Evolutionary conservation across 2,797 vertebrate species (phyloP).

Genomic region (Triplophysa bombifrons): DNA sequence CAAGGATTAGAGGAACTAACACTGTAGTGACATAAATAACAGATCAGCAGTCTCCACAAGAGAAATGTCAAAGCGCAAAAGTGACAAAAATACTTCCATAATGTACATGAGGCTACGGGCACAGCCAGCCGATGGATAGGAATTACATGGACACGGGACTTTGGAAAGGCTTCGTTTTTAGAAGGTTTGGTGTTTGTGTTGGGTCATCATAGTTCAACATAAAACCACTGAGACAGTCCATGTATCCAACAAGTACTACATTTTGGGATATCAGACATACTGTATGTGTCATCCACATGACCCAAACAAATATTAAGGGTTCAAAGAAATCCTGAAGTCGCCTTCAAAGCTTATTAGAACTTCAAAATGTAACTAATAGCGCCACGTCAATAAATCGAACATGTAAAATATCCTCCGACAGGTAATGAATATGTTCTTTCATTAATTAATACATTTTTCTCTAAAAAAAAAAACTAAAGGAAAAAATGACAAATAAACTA

Average conservation of each 20-base stretch:
- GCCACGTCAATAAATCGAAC: constrained; percentile 2
- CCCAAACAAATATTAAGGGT: not conserved
- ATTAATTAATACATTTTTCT: constrained; percentile 19
- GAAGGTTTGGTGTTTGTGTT: constrained; percentile 7
- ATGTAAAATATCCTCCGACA: constrained; percentile 2
- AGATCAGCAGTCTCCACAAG: constrained; percentile 54
- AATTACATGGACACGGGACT: constrained; percentile 11
- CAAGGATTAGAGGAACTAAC: constrained; percentile 51
- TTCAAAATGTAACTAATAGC: constrained; percentile 24
- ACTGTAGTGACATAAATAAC: constrained; percentile 58
- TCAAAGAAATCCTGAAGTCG: constrained; percentile 2
- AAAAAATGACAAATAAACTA: constrained; percentile 29
- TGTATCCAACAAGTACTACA: constrained; percentile 25
- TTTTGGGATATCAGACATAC: constrained; percentile 36
- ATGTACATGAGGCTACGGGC: constrained; percentile 42
- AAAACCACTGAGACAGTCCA: constrained; percentile 3
- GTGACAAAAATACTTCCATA: constrained; percentile 55
- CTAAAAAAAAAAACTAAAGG: constrained; percentile 26
- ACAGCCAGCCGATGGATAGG: constrained; percentile 12
- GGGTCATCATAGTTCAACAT: not conserved
- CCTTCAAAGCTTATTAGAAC: constrained; percentile 26
- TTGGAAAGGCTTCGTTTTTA: constrained; percentile 9
- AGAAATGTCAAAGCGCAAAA: constrained; percentile 55
- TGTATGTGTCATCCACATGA: constrained; percentile 18
- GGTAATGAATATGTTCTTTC: constrained; percentile 16